Conservation (phyloP, 1,140 invertebrate genomes). For the Lasaia peninsularis region DNA sequence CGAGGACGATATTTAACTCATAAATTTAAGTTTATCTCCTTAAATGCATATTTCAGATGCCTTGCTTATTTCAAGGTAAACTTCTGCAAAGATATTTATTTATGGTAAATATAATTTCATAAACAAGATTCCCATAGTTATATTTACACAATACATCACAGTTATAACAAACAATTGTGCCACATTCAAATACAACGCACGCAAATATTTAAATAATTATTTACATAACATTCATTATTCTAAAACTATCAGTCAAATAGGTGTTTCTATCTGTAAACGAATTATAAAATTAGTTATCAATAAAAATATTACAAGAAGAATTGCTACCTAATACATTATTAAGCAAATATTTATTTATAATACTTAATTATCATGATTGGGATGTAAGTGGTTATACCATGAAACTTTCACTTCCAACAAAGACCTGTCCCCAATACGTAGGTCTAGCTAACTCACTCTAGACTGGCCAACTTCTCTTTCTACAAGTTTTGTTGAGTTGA, state of each 20-base stretch:
- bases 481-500: too few species aligned
- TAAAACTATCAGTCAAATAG: slow-evolving; percentile 43
- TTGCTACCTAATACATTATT: not conserved
- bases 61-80: not conserved
- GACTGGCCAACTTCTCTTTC: too few species aligned
- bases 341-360: slow-evolving; percentile 1
- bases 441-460: too few species aligned
- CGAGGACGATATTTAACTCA: too few species aligned
- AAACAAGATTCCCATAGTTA: slow-evolving; percentile 25
- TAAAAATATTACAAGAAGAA: not conserved
- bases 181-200: slow-evolving; percentile 33
- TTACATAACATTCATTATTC: slow-evolving; percentile 33
- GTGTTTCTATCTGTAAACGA: slow-evolving; percentile 27
- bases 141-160: slow-evolving; percentile 41
- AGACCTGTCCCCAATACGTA: too few species aligned
- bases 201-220: slow-evolving; percentile 25
- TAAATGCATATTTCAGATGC: too few species aligned
- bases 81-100: not conserved
- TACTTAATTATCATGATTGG: not conserved
- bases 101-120: slow-evolving; percentile 20
- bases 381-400: not conserved
- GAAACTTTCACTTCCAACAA: too few species aligned
- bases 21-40: too few species aligned
- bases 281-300: slow-evolving; percentile 16
- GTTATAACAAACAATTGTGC: slow-evolving; percentile 47